phyloP scores from a whole-genome alignment of 2,888 invertebrate genomes.

The Drosophila nr. perissopoda region DNA sequence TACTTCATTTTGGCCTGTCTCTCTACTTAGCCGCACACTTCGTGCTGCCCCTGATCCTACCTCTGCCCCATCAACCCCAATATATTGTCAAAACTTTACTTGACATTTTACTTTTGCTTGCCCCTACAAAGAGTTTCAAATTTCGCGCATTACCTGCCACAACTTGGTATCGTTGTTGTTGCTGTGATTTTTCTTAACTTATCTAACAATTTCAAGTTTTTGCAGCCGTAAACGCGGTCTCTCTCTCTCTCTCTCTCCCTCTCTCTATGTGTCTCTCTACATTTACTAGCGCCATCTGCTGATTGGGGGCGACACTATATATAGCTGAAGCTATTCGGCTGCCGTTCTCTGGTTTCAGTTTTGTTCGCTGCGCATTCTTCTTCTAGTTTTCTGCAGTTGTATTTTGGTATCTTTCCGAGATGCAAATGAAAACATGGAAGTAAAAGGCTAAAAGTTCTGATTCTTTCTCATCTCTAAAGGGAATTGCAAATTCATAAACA shows the following conservation, averaged over 20 bases:
- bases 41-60: background rate
- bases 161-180: constrained; percentile 2
- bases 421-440: constrained; percentile 42
- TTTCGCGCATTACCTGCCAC: constrained; percentile 34
- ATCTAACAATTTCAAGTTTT: constrained; percentile 20
- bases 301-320: constrained; percentile 32
- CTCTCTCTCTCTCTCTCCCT: background rate
- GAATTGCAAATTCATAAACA: background rate
- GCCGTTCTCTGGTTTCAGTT: constrained; percentile 2
- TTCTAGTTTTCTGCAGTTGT: constrained; percentile 27
- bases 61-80: background rate
- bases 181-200: constrained; percentile 16
- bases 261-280: background rate
- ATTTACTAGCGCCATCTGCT: constrained; percentile 61
- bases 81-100: constrained; percentile 46
- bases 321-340: background rate
- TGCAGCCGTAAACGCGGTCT: background rate
- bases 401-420: constrained; percentile 46
- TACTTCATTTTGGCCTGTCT: constrained; percentile 51
- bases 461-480: background rate
- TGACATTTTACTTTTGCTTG: constrained; percentile 35
- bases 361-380: constrained; percentile 44
- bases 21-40: constrained; percentile 26
- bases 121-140: constrained; percentile 30
- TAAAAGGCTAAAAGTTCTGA: constrained; percentile 22